Base-by-base conservation (phyloP, 2,888 invertebrate species). In the Pemphredon lugubris region DNA sequence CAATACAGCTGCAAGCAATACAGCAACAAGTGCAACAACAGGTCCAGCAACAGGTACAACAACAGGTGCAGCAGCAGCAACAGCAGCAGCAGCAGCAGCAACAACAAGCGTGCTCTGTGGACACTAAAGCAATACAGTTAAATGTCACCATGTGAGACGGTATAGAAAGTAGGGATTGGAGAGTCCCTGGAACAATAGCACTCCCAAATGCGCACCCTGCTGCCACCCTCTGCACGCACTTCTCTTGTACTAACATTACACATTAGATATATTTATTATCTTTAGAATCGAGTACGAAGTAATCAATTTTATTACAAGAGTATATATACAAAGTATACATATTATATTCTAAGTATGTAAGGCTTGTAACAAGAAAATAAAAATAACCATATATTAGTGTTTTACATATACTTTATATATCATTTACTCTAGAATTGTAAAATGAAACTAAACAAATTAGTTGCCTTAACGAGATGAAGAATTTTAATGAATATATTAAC, bases 291-390 rank as follows among this genome's bases (percentile, higher is more conserved):
- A 87, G 79, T 88, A 89, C 79, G 82, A 85, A 83, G 71, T 86
- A 87, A 86, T 84, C 88, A 83, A 85, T 88, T 89, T 89, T 89
- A 89, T 88, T 88, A 89, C 88, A 86, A 87, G 88, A 89, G 88
- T 88, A 88, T 87, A 88, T 88, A 87, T 85, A 86, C 75, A 83
- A 87, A 88, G 83, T 88, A 89, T 89, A 89, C 86, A 89, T 88
- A 88, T 87, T 84, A 86, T 88, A 88, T 88, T 89, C 88, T 89
- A 89, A 88, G 86, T 84, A 86, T 86, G 82, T 89, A 89, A 89
- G 89, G 89, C 89, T 89, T 89, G 89, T 89, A 89, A 89, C 88
- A 89, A 89, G 88, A 81, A 88, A 87, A 85, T 86, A 88, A 88
- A 88, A 89, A 81, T 89, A 89, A 89, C 84, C 89, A 85, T 88